phyloP scores from a whole-genome alignment of 2,888 invertebrate species.

The Steinernema carpocapsae region DNA sequence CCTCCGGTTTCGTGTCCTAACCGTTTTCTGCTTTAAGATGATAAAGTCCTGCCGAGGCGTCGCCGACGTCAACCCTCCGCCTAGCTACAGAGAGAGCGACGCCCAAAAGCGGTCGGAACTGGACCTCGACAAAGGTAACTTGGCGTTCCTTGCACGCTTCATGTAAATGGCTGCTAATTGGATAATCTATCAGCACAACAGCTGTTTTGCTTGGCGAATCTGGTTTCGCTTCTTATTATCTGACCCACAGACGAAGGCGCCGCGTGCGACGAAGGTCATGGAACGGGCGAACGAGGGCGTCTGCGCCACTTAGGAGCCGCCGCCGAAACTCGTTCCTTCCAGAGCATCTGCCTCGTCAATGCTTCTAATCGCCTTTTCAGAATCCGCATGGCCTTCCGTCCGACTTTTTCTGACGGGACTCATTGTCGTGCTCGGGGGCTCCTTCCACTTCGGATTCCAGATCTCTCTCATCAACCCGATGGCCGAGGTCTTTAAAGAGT shows the following conservation, averaged over 20 bases:
- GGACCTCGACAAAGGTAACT: background rate
- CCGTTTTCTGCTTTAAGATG: no score
- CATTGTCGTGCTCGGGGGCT: slow-evolving; percentile 52
- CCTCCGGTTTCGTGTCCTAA: no score
- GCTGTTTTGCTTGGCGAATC: background rate
- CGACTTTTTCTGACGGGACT: slow-evolving; percentile 49
- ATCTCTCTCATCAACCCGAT: slow-evolving; percentile 62
- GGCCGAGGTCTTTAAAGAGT: slow-evolving; percentile 55
- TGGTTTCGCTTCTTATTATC: slow-evolving; percentile 7
- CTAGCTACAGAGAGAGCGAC: background rate
- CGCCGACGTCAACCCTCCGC: slow-evolving; percentile 8
- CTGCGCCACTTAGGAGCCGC: background rate
- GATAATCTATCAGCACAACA: slow-evolving; percentile 9
- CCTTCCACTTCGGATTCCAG: slow-evolving; percentile 63
- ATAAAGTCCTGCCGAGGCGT: background rate
- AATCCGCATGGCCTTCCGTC: background rate
- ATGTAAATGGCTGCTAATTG: slow-evolving; percentile 10
- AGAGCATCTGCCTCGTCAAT: background rate
- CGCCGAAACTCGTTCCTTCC: slow-evolving; percentile 14
- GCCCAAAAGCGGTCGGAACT: background rate
- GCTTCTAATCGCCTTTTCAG: background rate
- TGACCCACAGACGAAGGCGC: slow-evolving; percentile 33
- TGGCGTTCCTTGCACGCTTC: background rate
- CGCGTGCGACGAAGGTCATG: slow-evolving; percentile 29
- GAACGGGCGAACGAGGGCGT: background rate